Base-by-base conservation (phyloP, 2,888 invertebrate species). In the Lasioglossum figueresi region DNA sequence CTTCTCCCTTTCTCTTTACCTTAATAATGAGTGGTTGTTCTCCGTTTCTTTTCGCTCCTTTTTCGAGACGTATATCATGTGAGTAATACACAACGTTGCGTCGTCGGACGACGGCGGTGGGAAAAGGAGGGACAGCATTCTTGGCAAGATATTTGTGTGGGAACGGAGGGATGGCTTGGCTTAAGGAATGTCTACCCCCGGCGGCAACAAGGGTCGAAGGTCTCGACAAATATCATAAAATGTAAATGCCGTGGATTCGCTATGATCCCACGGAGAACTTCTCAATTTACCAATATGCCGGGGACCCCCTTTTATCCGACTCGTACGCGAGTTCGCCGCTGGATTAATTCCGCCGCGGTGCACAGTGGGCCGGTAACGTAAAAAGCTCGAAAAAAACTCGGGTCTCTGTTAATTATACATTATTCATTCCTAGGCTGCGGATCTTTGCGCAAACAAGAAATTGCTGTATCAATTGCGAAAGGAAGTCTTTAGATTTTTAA, bases 101-200 rank as follows among this genome's bases (percentile, higher is more conserved):
- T 68, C 37, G 40, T 31, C 31, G 78, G 56, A 63, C 10, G 8
- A n/a, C 6, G n/a, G 27, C 6, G 43, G 63, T 68, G 68, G 77
- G 71, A 80, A 59, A 76, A 79, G 81, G 72, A 48, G 52, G 56
- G 70, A 83, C 23, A n/a, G 83, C 78, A 86, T 87, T 78, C 73
- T 79, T 45, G 84, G 70, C 80, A 79, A 90, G 88, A 91, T 93
- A 93, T 92, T 93, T 93, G 91, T 91, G 91, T 92, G 93, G 89
- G 91, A 93, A 93, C 89, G 83, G 76, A 82, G 86, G 88, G 88
- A 90, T 91, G 91, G 86, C 79, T 79, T 82, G 89, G 92, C 91
- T 91, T 91, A 91, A 88, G 81, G 87, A 77, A 83, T 76, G 76
- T 84, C 77, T 71, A 76, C 73, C 74, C 79, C 72, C 85, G 23